phyloP scores from a whole-genome alignment of 2,888 invertebrate genomes.

The Calameuta pallipes region DNA sequence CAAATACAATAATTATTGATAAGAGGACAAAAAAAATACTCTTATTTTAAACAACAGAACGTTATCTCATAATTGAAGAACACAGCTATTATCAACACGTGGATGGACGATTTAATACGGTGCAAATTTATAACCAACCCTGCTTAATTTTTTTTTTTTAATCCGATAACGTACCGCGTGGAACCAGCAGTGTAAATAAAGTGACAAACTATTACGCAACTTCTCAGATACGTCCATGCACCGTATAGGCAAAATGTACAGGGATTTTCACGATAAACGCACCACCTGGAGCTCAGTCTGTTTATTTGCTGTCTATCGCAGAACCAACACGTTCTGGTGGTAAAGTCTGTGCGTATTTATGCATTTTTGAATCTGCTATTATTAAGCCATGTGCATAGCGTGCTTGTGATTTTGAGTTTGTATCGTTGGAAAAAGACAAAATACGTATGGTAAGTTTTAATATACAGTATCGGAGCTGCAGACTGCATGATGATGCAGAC shows the following conservation, averaged over 20 bases:
- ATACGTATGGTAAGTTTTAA: not conserved
- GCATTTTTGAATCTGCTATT: not conserved
- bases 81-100: not conserved
- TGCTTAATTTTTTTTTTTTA: not conserved
- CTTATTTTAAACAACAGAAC: not conserved
- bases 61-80: too few species aligned
- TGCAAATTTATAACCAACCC: not conserved
- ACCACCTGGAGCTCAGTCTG: not conserved
- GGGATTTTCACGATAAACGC: not conserved
- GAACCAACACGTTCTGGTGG: not conserved
- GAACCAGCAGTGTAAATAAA: not conserved
- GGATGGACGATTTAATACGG: not conserved
- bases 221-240: not conserved
- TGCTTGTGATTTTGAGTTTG: not conserved
- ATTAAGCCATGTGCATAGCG: not conserved
- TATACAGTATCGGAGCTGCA: not conserved
- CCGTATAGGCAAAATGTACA: not conserved
- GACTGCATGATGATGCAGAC: too few species aligned
- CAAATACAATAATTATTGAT: not conserved
- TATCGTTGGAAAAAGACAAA: not conserved
- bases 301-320: not conserved
- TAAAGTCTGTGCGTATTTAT: not conserved
- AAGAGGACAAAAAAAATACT: not conserved
- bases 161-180: not conserved
- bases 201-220: not conserved